These are phyloP conservation scores for Tineola bisselliella DNA, from an alignment of 2,888 invertebrate genomes.

Conservation along the genomic window DNA sequence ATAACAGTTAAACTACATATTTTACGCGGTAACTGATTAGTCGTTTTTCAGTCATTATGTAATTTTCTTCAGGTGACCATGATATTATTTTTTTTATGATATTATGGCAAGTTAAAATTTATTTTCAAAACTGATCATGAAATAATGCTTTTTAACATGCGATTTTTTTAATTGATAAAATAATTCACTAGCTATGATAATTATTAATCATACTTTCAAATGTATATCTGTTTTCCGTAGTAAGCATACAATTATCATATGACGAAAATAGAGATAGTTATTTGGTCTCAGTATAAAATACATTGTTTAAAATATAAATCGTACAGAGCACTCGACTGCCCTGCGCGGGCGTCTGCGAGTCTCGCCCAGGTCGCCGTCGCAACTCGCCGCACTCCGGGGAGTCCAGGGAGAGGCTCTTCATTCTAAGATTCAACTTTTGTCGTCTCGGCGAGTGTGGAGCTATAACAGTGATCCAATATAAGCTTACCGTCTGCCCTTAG, in stretches of 20 bases:
- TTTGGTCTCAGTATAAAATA: slow-evolving; percentile 19
- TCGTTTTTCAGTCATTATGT: too few relatives aligned
- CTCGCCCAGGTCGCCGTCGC: slow-evolving; percentile 70
- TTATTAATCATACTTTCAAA: too few relatives aligned
- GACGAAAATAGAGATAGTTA: slow-evolving; percentile 5
- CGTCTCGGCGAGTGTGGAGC: slow-evolving; percentile 96
- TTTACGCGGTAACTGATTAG: too few relatives aligned
- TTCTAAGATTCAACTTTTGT: slow-evolving; percentile 94
- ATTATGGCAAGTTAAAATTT: too few relatives aligned
- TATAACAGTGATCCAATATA: slow-evolving; percentile 66
- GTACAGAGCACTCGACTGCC: slow-evolving; percentile 73
- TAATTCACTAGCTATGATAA: too few relatives aligned
- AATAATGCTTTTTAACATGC: too few relatives aligned
- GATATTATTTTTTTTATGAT: too few relatives aligned
- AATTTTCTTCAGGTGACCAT: too few relatives aligned
- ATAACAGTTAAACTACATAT: too few relatives aligned
- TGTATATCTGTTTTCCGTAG: too few relatives aligned
- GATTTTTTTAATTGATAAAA: too few relatives aligned
- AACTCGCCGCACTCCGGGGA: slow-evolving; percentile 92
- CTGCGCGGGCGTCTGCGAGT: slow-evolving; percentile 54
- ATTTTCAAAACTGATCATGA: too few relatives aligned
- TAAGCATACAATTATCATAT: neutral
- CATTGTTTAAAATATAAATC: slow-evolving; percentile 28
- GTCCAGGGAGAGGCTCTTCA: slow-evolving; percentile 97
- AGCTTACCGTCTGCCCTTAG: slow-evolving; percentile 22